Conservation (phyloP, 2,888 invertebrate genomes). For the Laothoe populi region DNA sequence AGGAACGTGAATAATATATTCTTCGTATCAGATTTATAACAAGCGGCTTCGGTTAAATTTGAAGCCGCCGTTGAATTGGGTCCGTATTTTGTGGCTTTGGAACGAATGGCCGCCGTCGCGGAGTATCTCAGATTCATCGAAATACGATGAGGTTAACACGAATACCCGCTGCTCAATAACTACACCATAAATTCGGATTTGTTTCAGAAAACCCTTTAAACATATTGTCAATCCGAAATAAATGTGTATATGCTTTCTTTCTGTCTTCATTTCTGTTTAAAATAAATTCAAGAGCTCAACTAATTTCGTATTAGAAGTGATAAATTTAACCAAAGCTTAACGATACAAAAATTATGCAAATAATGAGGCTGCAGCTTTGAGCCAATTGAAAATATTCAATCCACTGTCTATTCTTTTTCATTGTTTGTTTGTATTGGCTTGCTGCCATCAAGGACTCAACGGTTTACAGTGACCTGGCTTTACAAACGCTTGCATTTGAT, state of each 20-base stretch:
- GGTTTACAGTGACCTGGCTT: neutral
- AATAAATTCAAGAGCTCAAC: neutral
- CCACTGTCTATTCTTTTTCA: neutral
- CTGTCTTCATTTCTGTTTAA: neutral
- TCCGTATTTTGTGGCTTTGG: slow-evolving; percentile 18
- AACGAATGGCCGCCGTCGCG: slow-evolving; percentile 11
- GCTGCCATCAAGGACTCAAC: neutral
- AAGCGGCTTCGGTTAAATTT: slow-evolving; percentile 4
- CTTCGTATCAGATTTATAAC: slow-evolving; percentile 4
- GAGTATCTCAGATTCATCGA: slow-evolving; percentile 4
- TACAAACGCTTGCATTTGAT: slow-evolving; percentile 12
- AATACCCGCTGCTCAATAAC: neutral
- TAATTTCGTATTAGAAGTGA: neutral
- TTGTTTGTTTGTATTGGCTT: slow-evolving; percentile 17
- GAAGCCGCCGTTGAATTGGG: slow-evolving; percentile 6
- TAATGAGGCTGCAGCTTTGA: neutral
- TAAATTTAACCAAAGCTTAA: too few species aligned
- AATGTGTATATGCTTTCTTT: too few species aligned
- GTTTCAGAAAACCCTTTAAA: too few species aligned
- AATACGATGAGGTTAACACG: slow-evolving; percentile 1
- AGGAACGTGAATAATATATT: neutral
- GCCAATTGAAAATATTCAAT: slow-evolving; percentile 12
- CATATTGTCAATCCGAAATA: too few species aligned
- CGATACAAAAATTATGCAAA: too few species aligned
- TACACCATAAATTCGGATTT: neutral